Conservation (phyloP, 1,140 invertebrate species). For the Macrosteles quadrilineatus region DNA sequence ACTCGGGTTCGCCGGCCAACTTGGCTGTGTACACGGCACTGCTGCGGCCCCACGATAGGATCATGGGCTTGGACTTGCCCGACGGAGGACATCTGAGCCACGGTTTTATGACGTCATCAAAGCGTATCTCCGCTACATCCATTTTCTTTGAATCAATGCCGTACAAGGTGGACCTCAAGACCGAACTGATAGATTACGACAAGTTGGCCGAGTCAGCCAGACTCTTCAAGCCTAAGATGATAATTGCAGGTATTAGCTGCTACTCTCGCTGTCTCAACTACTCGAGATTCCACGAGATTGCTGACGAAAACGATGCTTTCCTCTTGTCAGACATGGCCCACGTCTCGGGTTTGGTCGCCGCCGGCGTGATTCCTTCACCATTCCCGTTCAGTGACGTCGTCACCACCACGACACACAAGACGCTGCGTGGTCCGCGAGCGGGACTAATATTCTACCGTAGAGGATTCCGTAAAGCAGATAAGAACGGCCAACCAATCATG, state of each 20-base stretch:
- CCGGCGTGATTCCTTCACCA: slow-evolving; percentile 82
- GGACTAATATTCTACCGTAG: slow-evolving; percentile 90
- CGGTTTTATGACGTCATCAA: slow-evolving; percentile 87
- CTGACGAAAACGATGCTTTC: slow-evolving; percentile 81
- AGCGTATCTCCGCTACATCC: slow-evolving; percentile 96
- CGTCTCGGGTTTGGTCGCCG: slow-evolving; percentile 88
- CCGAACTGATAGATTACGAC: slow-evolving; percentile 96
- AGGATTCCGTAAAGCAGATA: slow-evolving; percentile 60
- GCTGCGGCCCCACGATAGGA: slow-evolving; percentile 88
- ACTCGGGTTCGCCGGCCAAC: slow-evolving; percentile 96
- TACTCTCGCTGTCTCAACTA: slow-evolving; percentile 85
- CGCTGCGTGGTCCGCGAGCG: slow-evolving; percentile 85
- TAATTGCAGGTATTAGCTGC: slow-evolving; percentile 92
- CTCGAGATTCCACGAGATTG: slow-evolving; percentile 84
- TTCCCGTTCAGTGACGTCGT: slow-evolving; percentile 95
- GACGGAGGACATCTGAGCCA: slow-evolving; percentile 97
- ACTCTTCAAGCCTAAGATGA: slow-evolving; percentile 89
- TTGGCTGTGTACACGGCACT: slow-evolving; percentile 89
- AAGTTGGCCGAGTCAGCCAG: slow-evolving; percentile 77
- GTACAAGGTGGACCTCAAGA: slow-evolving; percentile 86
- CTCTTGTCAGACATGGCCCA: slow-evolving; percentile 96
- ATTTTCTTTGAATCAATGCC: slow-evolving; percentile 99
- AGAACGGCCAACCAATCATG: slow-evolving; percentile 73
- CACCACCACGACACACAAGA: slow-evolving; percentile 95
- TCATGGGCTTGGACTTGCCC: slow-evolving; percentile 95